Conservation (phyloP, 1,140 invertebrate species). For the Drosophila repleta region DNA sequence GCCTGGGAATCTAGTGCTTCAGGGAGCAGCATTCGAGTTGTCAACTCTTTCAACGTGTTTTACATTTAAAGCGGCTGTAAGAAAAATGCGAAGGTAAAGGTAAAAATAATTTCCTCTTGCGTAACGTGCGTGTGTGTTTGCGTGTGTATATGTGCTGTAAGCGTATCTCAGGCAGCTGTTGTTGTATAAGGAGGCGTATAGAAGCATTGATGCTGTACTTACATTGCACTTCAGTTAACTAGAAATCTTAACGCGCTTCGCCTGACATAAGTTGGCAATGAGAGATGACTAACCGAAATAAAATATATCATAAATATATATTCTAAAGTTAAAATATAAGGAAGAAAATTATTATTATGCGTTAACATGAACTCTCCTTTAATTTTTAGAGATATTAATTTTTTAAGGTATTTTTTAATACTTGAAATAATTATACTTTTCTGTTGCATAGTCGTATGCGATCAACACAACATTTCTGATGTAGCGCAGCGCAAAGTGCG, state of each 20-base stretch:
- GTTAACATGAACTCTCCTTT: too few relatives aligned
- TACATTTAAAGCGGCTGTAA: constrained; percentile 65
- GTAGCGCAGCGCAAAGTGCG: constrained; percentile 48
- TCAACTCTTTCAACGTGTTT: constrained; percentile 81
- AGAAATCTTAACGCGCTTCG: neutral
- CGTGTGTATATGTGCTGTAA: constrained; percentile 34
- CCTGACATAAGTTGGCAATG: neutral
- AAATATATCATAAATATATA: neutral
- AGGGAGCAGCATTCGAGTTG: constrained; percentile 63
- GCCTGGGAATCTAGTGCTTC: constrained; percentile 19
- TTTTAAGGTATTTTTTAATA: too few relatives aligned
- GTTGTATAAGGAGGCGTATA: constrained; percentile 6
- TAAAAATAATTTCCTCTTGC: constrained; percentile 77
- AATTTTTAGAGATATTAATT: too few relatives aligned
- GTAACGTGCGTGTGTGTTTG: constrained; percentile 47
- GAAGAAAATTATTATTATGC: too few relatives aligned
- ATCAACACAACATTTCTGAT: neutral
- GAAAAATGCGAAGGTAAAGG: constrained; percentile 44
- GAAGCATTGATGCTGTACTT: too few relatives aligned
- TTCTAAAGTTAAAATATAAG: too few relatives aligned
- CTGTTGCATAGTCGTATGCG: neutral
- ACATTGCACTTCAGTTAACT: too few relatives aligned
- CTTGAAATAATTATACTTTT: neutral
- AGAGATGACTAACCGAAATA: neutral
- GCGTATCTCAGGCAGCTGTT: constrained; percentile 13